A percentile compares a stretch with the other conserved stretches of the same genome.
Evolutionary conservation across 2,113 vertebrate species (phyloP).

Genomic region (Baryphthengus martii): DNA sequence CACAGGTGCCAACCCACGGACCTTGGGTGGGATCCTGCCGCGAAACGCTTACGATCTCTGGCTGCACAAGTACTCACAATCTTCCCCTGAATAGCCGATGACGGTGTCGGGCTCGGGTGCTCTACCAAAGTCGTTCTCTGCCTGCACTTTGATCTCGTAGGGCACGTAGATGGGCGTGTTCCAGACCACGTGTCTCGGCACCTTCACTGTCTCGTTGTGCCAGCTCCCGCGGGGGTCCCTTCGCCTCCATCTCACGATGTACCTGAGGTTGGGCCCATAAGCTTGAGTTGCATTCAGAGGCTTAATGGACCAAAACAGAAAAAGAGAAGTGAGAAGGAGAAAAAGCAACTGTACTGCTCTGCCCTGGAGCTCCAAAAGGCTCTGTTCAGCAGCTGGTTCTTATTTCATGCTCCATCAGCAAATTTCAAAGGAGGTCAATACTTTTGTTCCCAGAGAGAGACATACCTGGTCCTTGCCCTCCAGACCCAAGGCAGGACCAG

Average conservation of each 20-base stretch:
- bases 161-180: conserved; percentile 87
- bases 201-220: conserved; percentile 79
- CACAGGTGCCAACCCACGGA: not conserved
- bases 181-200: conserved; percentile 76
- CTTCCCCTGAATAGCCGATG: conserved; percentile 92
- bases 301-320: conserved; percentile 29
- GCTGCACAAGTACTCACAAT: conserved; percentile 82
- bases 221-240: conserved; percentile 82
- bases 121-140: conserved; percentile 86
- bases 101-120: conserved; percentile 84
- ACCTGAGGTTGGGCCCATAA: conserved; percentile 87
- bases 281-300: conserved; percentile 82
- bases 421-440: not conserved
- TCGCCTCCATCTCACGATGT: conserved; percentile 86
- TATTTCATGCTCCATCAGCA: not conserved
- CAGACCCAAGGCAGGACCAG: not conserved
- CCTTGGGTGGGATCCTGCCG: not conserved
- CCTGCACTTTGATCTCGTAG: conserved; percentile 93
- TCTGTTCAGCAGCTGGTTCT: not conserved
- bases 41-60: not conserved
- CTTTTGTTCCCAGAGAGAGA: not conserved
- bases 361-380: not conserved
- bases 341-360: not conserved
- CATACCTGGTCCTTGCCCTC: not conserved
- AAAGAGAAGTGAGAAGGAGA: not conserved